Conservation (phyloP, 2,888 invertebrate species). For the Meandrusa payeni region DNA sequence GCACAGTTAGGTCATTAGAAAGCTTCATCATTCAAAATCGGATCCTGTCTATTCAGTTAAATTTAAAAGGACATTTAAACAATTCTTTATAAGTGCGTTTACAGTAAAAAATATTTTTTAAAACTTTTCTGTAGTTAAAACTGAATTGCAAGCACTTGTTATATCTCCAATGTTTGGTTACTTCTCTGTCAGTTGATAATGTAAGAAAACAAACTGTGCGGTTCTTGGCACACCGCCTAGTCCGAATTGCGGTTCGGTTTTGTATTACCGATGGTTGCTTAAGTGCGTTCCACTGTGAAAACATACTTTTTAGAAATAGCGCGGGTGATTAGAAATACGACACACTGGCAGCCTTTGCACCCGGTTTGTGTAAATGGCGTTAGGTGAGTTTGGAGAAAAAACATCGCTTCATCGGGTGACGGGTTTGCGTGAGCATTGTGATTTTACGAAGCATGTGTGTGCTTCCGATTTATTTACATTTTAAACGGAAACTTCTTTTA, state of each 20-base stretch:
- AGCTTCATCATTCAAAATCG: too few species aligned
- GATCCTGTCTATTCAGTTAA: too few species aligned
- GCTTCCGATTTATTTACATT: too few species aligned
- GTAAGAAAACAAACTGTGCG: conserved; percentile 15
- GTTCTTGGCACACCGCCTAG: conserved; percentile 67
- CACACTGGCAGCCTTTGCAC: conserved; percentile 63
- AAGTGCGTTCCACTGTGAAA: conserved; percentile 73
- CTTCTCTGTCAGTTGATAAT: conserved; percentile 1
- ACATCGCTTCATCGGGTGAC: conserved; percentile 41
- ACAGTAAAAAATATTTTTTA: too few species aligned
- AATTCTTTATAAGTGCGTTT: too few species aligned
- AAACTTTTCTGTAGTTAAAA: too few species aligned
- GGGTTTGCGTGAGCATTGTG: conserved; percentile 10
- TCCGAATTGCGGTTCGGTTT: conserved; percentile 55
- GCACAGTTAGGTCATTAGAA: too few species aligned
- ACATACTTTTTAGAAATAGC: conserved; percentile 79
- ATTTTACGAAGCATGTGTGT: too few species aligned
- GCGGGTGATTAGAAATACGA: conserved; percentile 57
- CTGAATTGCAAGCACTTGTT: neutral
- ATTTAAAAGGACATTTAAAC: too few species aligned
- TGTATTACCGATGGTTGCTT: conserved; percentile 67
- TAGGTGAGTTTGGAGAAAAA: conserved; percentile 70
- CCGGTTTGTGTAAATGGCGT: conserved; percentile 71
- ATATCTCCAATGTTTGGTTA: neutral
- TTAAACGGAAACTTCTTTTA: too few species aligned